Conservation (phyloP, 2,113 vertebrate genomes). For the Hippolais icterina region DNA sequence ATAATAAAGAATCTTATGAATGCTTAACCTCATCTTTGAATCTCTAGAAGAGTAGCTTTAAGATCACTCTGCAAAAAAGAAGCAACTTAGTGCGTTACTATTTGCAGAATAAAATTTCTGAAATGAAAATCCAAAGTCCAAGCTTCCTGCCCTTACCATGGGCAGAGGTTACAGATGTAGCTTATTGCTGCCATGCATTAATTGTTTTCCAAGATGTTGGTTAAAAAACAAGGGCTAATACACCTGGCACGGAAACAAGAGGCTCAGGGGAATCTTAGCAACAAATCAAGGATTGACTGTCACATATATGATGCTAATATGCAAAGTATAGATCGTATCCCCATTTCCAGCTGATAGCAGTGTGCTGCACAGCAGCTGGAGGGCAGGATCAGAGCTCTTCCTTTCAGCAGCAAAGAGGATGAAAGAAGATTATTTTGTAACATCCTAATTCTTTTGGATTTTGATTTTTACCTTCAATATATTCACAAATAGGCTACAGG, state of each 20-base stretch:
- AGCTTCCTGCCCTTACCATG: not conserved
- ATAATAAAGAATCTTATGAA: not conserved
- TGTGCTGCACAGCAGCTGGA: not conserved
- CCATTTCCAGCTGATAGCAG: not conserved
- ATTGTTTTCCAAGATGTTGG: not conserved
- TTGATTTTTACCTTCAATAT: not conserved
- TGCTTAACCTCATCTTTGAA: not conserved
- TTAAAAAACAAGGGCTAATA: not conserved
- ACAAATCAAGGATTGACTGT: not conserved
- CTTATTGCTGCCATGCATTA: not conserved
- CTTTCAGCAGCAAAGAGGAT: not conserved
- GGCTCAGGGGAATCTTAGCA: not conserved
- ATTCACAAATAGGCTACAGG: not conserved
- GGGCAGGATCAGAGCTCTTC: not conserved
- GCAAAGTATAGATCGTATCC: not conserved
- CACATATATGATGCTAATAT: not conserved
- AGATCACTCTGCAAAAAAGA: not conserved
- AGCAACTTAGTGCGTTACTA: not conserved
- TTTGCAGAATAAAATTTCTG: not conserved
- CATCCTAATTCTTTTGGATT: not conserved
- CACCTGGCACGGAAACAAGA: not conserved
- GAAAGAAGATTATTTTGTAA: not conserved
- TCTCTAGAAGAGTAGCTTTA: not conserved
- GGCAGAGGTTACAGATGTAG: rapidly evolving
- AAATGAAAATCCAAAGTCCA: not conserved